Base-by-base conservation (phyloP, 2,797 vertebrate genomes). In the Enteromius trimaculatus region DNA sequence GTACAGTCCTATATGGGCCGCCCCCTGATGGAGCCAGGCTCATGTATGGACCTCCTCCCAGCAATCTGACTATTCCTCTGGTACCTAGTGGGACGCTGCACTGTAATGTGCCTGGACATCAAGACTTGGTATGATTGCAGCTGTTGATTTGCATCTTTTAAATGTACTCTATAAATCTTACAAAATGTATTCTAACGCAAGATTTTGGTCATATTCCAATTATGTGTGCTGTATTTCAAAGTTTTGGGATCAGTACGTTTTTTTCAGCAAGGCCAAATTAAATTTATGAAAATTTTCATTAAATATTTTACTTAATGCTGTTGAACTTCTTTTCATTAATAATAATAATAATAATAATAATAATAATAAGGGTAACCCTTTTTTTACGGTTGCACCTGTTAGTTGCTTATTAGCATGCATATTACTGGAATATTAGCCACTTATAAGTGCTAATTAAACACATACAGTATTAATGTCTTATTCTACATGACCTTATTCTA, bases 21-120 rank as follows among this genome's bases (percentile, higher is more conserved):
- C 93, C 96, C 78, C 93, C 95, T 47, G 72, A 88, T 62, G 95
- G 95, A 13, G 83, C 91, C 21, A 93, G 92, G 2, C 87, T 93
- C 21, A 72, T 96, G 14, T 94, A 71, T 47, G 94, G 95, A 4
- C 93, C 94, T 86, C 92, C 93, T 19, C 94, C 95, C 68, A 83
- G 92, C 3, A 90, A 79, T 88, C 88, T 94, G 76, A 86, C 93
- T 0, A 42, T 95, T n/a, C 95, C 95, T 0, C 85, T 95, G 13
- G 10, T 95, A 65, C 93, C 95, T 4, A 10, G 89, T 19, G 94
- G 93, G 6, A 82, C 93, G 21, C 93, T 95, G 49, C 94, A 94
- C 84, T 96, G 96, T 91, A 97, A 95, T 0, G 86, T 97, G 47
- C 94, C 94, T 0, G 92, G 92, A 1, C 96, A 97, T 79, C 93